A percentile compares a stretch with the other conserved stretches of the same genome.
Conservation (phyloP, 2,113 vertebrate genomes). For the Misgurnus mizolepis region DNA sequence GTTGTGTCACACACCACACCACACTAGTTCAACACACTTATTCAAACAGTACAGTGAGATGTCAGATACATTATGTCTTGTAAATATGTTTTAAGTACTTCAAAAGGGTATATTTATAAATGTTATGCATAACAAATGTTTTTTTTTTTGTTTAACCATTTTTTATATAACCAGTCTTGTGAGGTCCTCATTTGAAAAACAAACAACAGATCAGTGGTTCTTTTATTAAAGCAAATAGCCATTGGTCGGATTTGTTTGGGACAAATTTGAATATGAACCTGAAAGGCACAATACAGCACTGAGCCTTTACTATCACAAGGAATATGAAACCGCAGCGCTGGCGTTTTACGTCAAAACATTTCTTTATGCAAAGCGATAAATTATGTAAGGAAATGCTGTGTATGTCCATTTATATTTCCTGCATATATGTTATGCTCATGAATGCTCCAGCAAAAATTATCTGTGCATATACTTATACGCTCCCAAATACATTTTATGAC, state of each 20-base stretch:
- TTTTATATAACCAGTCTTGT: constrained; percentile 13
- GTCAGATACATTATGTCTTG: no score
- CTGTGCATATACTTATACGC: no score
- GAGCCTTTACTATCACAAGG: background rate
- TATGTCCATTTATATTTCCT: background rate
- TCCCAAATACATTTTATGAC: no score
- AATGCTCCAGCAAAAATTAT: no score
- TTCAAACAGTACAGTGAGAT: no score
- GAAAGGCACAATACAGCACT: background rate
- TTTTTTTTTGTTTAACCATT: background rate
- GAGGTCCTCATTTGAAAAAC: constrained; percentile 43
- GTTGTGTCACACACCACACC: no score
- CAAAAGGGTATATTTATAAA: no score
- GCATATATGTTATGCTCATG: no score
- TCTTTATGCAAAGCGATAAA: constrained; percentile 46
- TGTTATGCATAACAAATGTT: no score
- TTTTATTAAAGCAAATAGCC: constrained; percentile 11
- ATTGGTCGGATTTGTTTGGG: constrained; percentile 16
- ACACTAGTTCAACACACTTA: no score
- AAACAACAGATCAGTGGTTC: constrained; percentile 35
- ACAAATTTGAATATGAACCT: constrained; percentile 42
- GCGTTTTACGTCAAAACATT: constrained; percentile 24
- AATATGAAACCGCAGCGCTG: constrained; percentile 16
- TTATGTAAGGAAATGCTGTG: background rate
- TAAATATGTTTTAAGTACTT: no score